phyloP scores from a whole-genome alignment of 2,113 vertebrate species.

The Alexandromys fortis region DNA sequence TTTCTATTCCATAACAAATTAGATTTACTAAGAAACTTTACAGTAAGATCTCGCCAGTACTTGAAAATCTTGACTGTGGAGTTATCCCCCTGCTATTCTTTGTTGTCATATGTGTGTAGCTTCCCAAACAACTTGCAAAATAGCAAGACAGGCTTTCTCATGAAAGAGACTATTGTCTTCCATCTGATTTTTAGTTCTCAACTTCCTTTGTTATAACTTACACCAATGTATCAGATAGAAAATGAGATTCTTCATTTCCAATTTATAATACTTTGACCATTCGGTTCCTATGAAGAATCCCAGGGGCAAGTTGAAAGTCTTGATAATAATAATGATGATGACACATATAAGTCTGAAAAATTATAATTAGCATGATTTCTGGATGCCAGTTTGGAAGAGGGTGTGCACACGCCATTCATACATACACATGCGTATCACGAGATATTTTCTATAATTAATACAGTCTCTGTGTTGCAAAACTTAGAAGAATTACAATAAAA shows the following conservation, averaged over 20 bases:
- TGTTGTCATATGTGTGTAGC: neutral
- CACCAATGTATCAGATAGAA: neutral
- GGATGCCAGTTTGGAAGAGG: neutral
- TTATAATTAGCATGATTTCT: neutral
- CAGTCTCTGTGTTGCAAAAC: neutral
- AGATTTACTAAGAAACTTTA: neutral
- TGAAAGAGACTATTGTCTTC: neutral
- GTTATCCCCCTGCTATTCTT: neutral
- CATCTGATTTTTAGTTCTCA: conserved; percentile 10
- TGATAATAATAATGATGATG: neutral
- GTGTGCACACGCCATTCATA: too few species aligned
- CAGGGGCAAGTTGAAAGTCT: neutral
- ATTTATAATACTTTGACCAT: neutral
- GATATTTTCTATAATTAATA: neutral
- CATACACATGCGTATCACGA: neutral
- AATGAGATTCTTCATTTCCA: neutral
- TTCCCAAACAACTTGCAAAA: neutral
- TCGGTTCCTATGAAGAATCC: neutral
- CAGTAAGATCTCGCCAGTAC: neutral
- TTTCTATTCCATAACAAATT: neutral
- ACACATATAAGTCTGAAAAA: conserved; percentile 16
- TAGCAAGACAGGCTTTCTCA: neutral
- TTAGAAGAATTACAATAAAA: neutral
- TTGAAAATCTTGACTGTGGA: conserved; percentile 8
- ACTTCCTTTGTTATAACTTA: neutral